Conservation (phyloP, 2,888 invertebrate species). For the Neocrepidodera transversa region DNA sequence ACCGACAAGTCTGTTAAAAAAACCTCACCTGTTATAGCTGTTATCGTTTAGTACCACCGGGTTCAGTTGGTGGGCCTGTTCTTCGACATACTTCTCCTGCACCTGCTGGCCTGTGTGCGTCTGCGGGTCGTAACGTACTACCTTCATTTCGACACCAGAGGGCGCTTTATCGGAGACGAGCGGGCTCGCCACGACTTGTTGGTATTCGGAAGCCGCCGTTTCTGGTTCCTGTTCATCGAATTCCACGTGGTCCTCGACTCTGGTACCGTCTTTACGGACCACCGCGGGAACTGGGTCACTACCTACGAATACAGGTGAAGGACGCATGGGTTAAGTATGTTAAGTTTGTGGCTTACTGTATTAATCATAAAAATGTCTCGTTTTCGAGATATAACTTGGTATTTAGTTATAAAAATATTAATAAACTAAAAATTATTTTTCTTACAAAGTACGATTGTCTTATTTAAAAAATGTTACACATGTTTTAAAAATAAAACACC, state of each 20-base stretch:
- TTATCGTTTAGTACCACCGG: conserved; percentile 77
- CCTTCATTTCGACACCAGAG: conserved; percentile 81
- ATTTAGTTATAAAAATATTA: too few species aligned
- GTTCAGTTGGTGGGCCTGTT: conserved; percentile 75
- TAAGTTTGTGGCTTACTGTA: too few species aligned
- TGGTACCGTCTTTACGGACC: conserved; percentile 70
- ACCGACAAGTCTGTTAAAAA: too few species aligned
- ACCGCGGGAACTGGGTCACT: conserved; percentile 71
- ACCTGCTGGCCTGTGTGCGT: conserved; percentile 75
- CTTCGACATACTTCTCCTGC: conserved; percentile 74
- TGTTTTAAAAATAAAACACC: too few species aligned
- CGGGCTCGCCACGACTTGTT: conserved; percentile 55
- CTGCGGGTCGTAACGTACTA: conserved; percentile 80
- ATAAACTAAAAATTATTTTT: too few species aligned
- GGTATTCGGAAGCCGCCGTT: conserved; percentile 66
- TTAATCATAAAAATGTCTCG: too few species aligned
- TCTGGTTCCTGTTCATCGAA: conserved; percentile 59
- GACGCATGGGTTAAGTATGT: conserved; percentile 2
- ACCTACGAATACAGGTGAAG: conserved; percentile 31
- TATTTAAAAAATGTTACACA: too few species aligned
- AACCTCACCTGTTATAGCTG: conserved; percentile 72
- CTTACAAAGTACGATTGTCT: too few species aligned
- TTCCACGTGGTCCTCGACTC: conserved; percentile 56
- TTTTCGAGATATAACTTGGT: too few species aligned
- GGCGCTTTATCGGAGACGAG: conserved; percentile 46